A percentile compares a stretch with the other conserved stretches of the same genome.
Evolutionary conservation across 2,113 vertebrate genomes (phyloP).

Genomic region (Ammodytes marinus): DNA sequence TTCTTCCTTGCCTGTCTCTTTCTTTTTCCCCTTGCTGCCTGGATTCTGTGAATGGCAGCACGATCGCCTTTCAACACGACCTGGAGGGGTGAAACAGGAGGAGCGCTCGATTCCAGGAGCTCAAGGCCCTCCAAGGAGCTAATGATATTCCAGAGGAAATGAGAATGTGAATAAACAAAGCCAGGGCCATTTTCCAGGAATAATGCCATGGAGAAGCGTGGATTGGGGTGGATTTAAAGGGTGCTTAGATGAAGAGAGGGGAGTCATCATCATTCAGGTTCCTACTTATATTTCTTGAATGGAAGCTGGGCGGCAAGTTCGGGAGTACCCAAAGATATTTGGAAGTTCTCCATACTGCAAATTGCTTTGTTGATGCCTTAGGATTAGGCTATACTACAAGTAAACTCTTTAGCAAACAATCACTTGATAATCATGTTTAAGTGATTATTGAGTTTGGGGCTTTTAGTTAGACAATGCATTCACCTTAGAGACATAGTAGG

Average conservation of each 20-base stretch:
- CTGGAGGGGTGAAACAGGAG: conserved; percentile 34
- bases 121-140: conserved; percentile 41
- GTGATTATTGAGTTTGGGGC: neutral
- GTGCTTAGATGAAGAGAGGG: neutral
- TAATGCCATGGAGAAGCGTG: conserved; percentile 46
- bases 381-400: neutral
- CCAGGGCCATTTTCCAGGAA: conserved; percentile 59
- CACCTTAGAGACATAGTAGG: neutral
- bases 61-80: conserved; percentile 70
- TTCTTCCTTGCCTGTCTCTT: neutral
- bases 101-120: conserved; percentile 37
- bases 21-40: conserved; percentile 34
- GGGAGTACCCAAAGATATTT: conserved; percentile 72
- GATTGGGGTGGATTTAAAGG: neutral
- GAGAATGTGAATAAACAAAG: conserved; percentile 75
- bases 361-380: conserved; percentile 40
- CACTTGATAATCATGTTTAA: too few species aligned
- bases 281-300: conserved; percentile 60
- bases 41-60: conserved; percentile 59
- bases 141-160: conserved; percentile 77
- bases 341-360: conserved; percentile 70
- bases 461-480: neutral
- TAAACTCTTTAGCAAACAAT: too few species aligned
- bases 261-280: conserved; percentile 3
- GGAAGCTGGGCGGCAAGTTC: conserved; percentile 63